phyloP scores from a whole-genome alignment of 2,113 vertebrate species.

The Triplophysa siluroides region DNA sequence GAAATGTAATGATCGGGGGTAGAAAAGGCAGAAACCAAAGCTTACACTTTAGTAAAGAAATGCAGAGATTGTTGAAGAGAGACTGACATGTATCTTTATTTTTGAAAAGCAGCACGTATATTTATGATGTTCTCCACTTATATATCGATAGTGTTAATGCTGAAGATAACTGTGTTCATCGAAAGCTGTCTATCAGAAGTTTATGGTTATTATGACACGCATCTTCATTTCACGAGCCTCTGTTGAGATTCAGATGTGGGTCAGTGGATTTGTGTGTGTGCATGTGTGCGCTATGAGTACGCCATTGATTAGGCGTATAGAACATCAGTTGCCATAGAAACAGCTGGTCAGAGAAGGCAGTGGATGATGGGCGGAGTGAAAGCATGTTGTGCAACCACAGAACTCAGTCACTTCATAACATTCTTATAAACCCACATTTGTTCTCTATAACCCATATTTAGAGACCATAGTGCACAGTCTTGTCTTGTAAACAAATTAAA shows the following conservation, averaged over 20 bases:
- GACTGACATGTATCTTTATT: neutral
- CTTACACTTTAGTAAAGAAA: neutral
- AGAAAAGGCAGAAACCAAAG: neutral
- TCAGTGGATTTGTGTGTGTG: conserved; percentile 27
- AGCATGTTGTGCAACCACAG: conserved; percentile 40
- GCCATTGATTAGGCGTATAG: conserved; percentile 54
- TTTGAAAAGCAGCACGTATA: neutral
- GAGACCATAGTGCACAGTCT: conserved; percentile 14
- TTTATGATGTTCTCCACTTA: neutral
- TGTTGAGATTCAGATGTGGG: conserved; percentile 45
- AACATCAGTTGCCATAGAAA: conserved; percentile 60
- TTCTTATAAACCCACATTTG: conserved; percentile 37
- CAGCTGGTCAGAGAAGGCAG: conserved; percentile 50
- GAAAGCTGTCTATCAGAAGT: neutral
- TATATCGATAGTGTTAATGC: neutral
- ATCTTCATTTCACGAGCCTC: conserved; percentile 11
- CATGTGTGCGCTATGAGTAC: conserved; percentile 29
- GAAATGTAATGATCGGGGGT: neutral
- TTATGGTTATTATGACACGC: conserved; percentile 29
- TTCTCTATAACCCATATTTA: conserved; percentile 16
- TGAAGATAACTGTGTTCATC: conserved; percentile 4
- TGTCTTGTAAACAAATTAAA: neutral
- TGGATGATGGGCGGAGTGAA: conserved; percentile 40
- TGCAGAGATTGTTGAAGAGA: neutral
- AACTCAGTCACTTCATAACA: conserved; percentile 29